Conservation (phyloP, 2,888 invertebrate species). For the Netelia melanura region DNA sequence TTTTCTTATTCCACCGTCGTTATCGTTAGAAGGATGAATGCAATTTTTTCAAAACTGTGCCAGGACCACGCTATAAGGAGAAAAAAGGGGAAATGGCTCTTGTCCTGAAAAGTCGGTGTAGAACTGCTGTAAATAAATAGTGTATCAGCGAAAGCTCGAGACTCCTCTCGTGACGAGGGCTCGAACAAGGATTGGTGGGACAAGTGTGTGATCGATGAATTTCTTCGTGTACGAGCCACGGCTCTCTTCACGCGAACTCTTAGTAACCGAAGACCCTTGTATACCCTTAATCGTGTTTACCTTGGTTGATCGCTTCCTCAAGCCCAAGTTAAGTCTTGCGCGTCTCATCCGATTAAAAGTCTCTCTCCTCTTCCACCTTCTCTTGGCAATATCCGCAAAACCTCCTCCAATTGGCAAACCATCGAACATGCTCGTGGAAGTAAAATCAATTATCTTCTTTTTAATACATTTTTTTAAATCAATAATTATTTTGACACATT, state of each 20-base stretch:
- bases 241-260: slow-evolving; percentile 12
- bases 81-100: neutral
- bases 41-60: neutral
- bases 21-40: neutral
- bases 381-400: neutral
- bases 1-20: neutral
- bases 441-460: neutral
- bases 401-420: neutral
- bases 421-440: neutral
- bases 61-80: neutral
- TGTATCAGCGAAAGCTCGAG: slow-evolving; percentile 21
- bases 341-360: slow-evolving; percentile 60
- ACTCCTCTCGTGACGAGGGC: neutral
- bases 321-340: slow-evolving; percentile 46
- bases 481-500: neutral
- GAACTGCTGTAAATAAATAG: slow-evolving; percentile 15
- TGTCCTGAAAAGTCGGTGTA: neutral
- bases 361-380: neutral
- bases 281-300: slow-evolving; percentile 64
- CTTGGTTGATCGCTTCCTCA: slow-evolving; percentile 49
- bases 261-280: slow-evolving; percentile 42
- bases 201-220: slow-evolving; percentile 50
- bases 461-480: neutral
- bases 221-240: slow-evolving; percentile 6
- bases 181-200: slow-evolving; percentile 34